Evolutionary conservation across 2,113 vertebrate genomes (phyloP).

Genomic region (Ciconia stormi): DNA sequence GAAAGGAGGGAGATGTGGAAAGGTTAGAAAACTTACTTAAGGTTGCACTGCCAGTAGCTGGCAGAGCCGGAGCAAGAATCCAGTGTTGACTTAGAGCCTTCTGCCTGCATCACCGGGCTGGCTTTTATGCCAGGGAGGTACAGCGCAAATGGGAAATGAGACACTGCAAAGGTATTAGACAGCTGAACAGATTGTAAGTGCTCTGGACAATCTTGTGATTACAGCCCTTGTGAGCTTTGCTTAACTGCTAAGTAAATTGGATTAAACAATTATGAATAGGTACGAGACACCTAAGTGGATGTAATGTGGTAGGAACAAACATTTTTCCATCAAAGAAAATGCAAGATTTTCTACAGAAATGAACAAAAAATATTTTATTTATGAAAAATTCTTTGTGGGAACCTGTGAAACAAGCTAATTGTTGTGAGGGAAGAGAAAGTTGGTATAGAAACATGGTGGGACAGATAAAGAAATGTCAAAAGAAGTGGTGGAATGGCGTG

Average conservation of each 20-base stretch:
- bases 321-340: background rate
- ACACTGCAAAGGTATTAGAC: background rate
- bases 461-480: background rate
- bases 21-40: background rate
- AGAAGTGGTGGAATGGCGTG: background rate
- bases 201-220: constrained; percentile 44
- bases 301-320: background rate
- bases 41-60: background rate
- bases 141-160: background rate
- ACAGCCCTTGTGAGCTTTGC: constrained; percentile 37
- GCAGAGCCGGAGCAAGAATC: background rate
- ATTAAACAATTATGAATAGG: constrained; percentile 36
- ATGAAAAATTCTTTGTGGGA: background rate
- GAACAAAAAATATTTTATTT: background rate
- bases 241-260: constrained; percentile 14
- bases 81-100: background rate
- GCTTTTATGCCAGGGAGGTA: background rate
- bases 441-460: background rate
- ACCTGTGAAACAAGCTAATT: background rate
- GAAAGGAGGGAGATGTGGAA: background rate
- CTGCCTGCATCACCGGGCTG: background rate
- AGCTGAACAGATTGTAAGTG: constrained; percentile 43
- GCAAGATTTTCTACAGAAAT: background rate
- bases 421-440: background rate
- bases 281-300: background rate